Conservation (phyloP, 2,888 invertebrate species). For the Julus scanicus region DNA sequence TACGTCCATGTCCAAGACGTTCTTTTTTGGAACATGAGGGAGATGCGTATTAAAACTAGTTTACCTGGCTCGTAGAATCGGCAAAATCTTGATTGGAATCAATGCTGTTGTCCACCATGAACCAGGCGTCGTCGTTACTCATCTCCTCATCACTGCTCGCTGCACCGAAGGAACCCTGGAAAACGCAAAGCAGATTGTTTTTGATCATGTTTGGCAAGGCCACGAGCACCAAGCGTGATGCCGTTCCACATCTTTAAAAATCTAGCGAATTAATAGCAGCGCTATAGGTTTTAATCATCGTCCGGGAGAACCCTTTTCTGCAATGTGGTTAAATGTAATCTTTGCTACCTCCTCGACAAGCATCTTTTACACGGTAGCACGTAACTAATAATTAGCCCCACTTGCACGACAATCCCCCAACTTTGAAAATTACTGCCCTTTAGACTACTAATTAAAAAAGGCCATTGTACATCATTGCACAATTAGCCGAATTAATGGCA, state of each 20-base stretch:
- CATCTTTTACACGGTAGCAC: not conserved
- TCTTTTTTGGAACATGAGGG: not conserved
- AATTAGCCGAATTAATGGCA: conserved; percentile 16
- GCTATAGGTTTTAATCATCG: not conserved
- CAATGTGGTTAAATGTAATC: not conserved
- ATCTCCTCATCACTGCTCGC: conserved; percentile 49
- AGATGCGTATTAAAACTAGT: not conserved
- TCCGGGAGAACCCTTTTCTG: not conserved
- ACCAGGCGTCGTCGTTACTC: conserved; percentile 54
- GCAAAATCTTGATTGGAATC: not conserved
- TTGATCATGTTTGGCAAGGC: not conserved
- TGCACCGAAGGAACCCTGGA: conserved; percentile 51
- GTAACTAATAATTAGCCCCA: not conserved
- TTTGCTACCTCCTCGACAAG: too few relatives aligned
- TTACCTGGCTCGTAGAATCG: conserved; percentile 41
- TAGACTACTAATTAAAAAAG: conserved; percentile 5
- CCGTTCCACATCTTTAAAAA: conserved; percentile 6
- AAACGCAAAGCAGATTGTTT: not conserved
- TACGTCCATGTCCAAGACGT: not conserved
- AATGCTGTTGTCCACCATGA: conserved; percentile 48
- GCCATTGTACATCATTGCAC: not conserved
- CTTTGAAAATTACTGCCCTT: not conserved
- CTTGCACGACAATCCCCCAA: not conserved
- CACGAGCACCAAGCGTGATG: not conserved
- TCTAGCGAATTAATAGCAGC: not conserved